Conservation (phyloP, 2,888 invertebrate species). For the Pollenia labialis region DNA sequence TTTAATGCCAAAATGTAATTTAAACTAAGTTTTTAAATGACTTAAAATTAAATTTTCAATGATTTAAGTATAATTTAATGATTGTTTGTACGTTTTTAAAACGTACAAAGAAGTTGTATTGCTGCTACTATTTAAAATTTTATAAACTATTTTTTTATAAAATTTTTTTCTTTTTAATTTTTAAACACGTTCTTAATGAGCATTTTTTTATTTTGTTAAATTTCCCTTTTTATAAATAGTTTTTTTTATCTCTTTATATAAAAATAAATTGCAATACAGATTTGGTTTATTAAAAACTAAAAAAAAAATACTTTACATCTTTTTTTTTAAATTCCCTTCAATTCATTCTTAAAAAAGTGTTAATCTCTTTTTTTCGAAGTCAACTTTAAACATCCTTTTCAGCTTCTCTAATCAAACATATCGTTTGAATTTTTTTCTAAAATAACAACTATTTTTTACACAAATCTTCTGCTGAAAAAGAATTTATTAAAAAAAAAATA, state of each 20-base stretch:
- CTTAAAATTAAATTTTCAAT: too few species aligned
- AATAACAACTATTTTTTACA: constrained; percentile 20
- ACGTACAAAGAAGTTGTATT: not conserved
- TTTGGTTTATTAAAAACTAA: too few species aligned
- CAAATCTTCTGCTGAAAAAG: constrained; percentile 23
- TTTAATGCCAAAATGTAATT: not conserved
- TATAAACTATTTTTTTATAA: too few species aligned
- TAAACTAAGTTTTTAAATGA: too few species aligned
- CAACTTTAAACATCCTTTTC: not conserved
- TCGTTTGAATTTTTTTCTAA: constrained; percentile 9
- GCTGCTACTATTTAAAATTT: not conserved
- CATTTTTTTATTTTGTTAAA: not conserved
- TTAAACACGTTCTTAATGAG: not conserved
- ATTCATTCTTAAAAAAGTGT: too few species aligned
- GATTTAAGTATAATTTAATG: too few species aligned
- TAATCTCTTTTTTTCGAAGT: too few species aligned
- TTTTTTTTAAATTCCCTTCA: too few species aligned
- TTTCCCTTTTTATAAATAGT: not conserved
- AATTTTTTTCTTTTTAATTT: too few species aligned
- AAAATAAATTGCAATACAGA: too few species aligned
- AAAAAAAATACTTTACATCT: too few species aligned
- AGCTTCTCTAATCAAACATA: constrained; percentile 38
- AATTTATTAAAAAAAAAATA: constrained; percentile 34
- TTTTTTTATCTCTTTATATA: not conserved
- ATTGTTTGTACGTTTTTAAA: too few species aligned